Percentiles rank a stretch among this genome's conserved stretches.
Evolutionary conservation across 1,140 invertebrate species (phyloP).

Genomic region (Callitettix versicolor): DNA sequence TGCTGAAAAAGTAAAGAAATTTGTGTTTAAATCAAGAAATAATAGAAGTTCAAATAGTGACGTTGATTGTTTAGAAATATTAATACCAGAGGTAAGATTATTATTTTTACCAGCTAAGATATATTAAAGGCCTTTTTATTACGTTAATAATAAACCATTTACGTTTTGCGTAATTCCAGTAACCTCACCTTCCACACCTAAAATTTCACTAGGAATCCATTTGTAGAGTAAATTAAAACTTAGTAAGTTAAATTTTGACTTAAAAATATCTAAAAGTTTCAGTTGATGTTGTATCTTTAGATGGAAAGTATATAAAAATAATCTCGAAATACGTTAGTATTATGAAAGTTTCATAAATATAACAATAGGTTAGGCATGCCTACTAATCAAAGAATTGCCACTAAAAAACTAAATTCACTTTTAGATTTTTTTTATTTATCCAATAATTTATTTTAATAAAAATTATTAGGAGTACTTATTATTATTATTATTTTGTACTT

Average conservation of each 20-base stretch:
- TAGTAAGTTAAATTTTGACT: background rate
- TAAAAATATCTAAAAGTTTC: conserved; percentile 1
- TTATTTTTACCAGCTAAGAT: conserved; percentile 1
- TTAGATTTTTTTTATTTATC: too few species aligned
- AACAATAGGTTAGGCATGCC: too few species aligned
- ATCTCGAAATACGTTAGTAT: background rate
- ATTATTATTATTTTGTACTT: too few species aligned
- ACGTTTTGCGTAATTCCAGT: conserved; percentile 9
- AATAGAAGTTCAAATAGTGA: conserved; percentile 40
- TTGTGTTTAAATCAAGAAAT: conserved; percentile 59
- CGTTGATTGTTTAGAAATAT: conserved; percentile 59
- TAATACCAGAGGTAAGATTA: conserved; percentile 58
- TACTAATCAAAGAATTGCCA: too few species aligned
- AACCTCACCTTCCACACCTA: background rate
- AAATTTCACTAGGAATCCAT: conserved; percentile 1
- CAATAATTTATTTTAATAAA: too few species aligned
- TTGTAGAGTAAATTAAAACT: conserved; percentile 21
- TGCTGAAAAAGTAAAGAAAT: conserved; percentile 64
- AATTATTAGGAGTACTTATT: too few species aligned
- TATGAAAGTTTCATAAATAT: too few species aligned
- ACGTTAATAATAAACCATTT: conserved; percentile 5
- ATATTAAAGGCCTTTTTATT: conserved; percentile 6
- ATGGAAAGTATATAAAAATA: background rate
- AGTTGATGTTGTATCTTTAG: background rate
- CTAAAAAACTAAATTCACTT: too few species aligned